Percentiles rank a stretch among this genome's conserved stretches.
These are phyloP conservation scores for Semicossyphus pulcher DNA, from an alignment of 2,113 vertebrate genomes.

Conservation along the genomic window DNA sequence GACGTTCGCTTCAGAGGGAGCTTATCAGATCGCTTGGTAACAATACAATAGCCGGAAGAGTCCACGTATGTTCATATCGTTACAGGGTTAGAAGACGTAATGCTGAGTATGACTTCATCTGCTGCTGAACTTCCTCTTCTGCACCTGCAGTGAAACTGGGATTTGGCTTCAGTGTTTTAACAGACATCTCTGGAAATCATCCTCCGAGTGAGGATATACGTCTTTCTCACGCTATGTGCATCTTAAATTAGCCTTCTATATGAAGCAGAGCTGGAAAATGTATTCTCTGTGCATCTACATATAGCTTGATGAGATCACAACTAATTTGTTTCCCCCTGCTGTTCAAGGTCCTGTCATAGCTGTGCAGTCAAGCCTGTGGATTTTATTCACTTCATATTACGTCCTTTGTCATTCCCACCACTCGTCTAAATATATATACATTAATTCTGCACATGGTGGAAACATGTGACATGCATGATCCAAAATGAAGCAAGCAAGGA, in stretches of 20 bases:
- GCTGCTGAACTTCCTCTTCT: constrained; percentile 27
- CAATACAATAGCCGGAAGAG: constrained; percentile 32
- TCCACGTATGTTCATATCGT: constrained; percentile 35
- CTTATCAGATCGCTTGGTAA: constrained; percentile 30
- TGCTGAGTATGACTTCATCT: constrained; percentile 54
- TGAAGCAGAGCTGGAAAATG: constrained; percentile 20
- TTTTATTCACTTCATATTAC: constrained; percentile 13
- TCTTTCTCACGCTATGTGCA: constrained; percentile 23
- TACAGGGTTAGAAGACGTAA: not conserved
- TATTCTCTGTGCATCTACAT: constrained; percentile 11
- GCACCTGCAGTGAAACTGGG: constrained; percentile 54
- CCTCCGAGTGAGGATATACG: not conserved
- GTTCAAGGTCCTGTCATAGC: not conserved
- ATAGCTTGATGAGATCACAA: constrained; percentile 14
- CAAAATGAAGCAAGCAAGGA: not conserved
- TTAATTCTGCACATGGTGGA: constrained; percentile 1
- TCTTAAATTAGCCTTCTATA: constrained; percentile 5
- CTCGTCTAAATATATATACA: not conserved
- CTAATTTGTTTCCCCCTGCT: not conserved
- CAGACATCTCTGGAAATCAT: constrained; percentile 55
- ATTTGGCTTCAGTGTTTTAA: constrained; percentile 29
- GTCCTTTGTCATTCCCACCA: not conserved
- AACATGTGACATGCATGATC: not conserved
- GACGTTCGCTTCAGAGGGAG: not conserved
- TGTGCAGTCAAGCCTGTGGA: not conserved